Evolutionary conservation across 2,113 vertebrate species (phyloP).

Genomic region (Centropus bengalensis): DNA sequence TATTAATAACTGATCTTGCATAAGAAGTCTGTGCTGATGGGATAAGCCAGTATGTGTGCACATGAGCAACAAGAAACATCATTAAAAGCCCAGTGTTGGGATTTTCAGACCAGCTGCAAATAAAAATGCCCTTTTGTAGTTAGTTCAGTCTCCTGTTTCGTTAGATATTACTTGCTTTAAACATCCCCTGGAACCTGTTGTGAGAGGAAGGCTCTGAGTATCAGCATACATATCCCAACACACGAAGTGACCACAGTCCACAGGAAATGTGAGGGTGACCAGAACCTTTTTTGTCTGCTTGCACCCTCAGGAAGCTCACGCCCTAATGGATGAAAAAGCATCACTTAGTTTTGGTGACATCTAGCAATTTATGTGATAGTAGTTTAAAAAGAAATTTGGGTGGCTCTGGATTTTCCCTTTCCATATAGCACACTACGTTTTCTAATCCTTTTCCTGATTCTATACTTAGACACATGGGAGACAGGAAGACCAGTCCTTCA

Average conservation of each 20-base stretch:
- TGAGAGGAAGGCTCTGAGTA: background rate
- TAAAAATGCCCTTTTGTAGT: background rate
- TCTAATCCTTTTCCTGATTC: background rate
- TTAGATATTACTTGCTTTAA: background rate
- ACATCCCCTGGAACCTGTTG: background rate
- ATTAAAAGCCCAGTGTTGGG: background rate
- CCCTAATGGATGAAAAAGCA: background rate
- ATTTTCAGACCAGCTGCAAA: background rate
- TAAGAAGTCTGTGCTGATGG: background rate
- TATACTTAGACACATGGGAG: background rate
- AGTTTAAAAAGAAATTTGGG: background rate
- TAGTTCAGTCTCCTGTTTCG: background rate
- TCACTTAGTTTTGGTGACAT: background rate
- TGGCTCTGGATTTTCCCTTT: background rate
- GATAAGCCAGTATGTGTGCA: background rate
- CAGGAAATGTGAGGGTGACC: background rate
- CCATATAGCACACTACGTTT: background rate
- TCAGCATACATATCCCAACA: background rate
- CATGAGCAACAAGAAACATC: background rate
- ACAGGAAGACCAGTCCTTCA: background rate
- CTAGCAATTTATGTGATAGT: background rate
- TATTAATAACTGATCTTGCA: background rate
- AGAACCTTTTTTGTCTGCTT: background rate
- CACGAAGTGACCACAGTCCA: background rate
- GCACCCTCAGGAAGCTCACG: background rate